Percentiles rank a stretch among this genome's conserved stretches.
Conservation (phyloP, 2,888 invertebrate genomes). For the Drosophila bunnanda region DNA sequence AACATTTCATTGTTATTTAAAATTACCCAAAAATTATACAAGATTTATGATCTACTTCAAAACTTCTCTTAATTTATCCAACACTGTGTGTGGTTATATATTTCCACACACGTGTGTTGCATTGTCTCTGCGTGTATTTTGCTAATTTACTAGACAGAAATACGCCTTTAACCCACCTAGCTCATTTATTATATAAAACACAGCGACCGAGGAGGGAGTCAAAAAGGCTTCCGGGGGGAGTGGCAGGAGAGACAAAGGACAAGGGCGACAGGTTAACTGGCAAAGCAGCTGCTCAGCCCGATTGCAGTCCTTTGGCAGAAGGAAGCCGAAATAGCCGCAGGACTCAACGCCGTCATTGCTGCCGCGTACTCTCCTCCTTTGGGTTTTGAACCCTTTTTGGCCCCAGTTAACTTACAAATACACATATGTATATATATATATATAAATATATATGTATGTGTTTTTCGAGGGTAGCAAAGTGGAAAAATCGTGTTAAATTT, state of each 20-base stretch:
- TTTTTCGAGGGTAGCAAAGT: conserved; percentile 62
- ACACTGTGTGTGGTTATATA: background rate
- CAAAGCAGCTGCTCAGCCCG: conserved; percentile 54
- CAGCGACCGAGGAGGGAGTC: conserved; percentile 34
- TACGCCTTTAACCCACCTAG: conserved; percentile 84
- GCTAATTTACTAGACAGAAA: conserved; percentile 84
- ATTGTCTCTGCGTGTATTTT: conserved; percentile 75
- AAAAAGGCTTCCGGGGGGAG: conserved; percentile 23
- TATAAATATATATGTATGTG: conserved; percentile 38
- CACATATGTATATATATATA: background rate
- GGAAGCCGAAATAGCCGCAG: conserved; percentile 52
- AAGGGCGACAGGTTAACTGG: conserved; percentile 48
- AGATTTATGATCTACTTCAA: background rate
- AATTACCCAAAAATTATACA: no score
- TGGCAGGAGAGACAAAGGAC: conserved; percentile 40
- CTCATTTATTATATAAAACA: conserved; percentile 84
- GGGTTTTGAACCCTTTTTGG: conserved; percentile 54
- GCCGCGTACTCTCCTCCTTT: conserved; percentile 38
- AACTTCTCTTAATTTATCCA: background rate
- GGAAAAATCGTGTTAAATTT: conserved; percentile 80
- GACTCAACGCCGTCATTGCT: conserved; percentile 43
- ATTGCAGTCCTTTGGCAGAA: conserved; percentile 35
- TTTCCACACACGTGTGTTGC: conserved; percentile 25
- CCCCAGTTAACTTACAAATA: conserved; percentile 15
- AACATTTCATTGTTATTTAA: background rate